phyloP scores from a whole-genome alignment of 1,140 invertebrate species.

The Medauroidea extradentata region DNA sequence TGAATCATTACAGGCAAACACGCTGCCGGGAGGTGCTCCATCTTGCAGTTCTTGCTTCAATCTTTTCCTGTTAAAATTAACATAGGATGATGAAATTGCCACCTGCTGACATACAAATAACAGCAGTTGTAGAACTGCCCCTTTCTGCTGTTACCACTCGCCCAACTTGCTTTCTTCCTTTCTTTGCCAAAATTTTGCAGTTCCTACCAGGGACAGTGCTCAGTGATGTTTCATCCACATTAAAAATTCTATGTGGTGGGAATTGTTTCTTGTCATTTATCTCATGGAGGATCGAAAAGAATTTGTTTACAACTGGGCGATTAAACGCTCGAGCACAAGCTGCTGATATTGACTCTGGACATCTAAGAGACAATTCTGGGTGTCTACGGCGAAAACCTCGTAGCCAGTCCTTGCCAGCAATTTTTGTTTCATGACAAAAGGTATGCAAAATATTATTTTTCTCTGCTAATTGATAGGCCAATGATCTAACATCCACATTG shows the following conservation, averaged over 20 bases:
- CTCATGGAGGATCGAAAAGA: slow-evolving; percentile 21
- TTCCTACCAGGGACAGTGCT: slow-evolving; percentile 28
- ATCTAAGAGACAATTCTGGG: slow-evolving; percentile 23
- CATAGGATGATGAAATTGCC: slow-evolving; percentile 32
- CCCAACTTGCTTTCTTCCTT: slow-evolving; percentile 29
- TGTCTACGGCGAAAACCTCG: slow-evolving; percentile 36
- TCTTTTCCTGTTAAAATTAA: slow-evolving; percentile 6
- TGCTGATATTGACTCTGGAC: slow-evolving; percentile 16
- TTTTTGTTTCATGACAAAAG: slow-evolving; percentile 5
- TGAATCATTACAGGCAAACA: slow-evolving; percentile 18
- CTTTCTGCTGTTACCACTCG: slow-evolving; percentile 23
- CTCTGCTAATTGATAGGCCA: background rate
- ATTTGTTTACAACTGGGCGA: slow-evolving; percentile 15
- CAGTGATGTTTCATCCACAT: slow-evolving; percentile 39
- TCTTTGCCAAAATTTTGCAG: slow-evolving; percentile 12
- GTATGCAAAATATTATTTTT: slow-evolving; percentile 3
- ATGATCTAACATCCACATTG: background rate
- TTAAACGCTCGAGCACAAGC: slow-evolving; percentile 26
- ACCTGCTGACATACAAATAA: slow-evolving; percentile 25
- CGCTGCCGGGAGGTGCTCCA: slow-evolving; percentile 22
- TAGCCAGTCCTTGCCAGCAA: slow-evolving; percentile 36
- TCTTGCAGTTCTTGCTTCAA: slow-evolving; percentile 21
- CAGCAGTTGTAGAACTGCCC: slow-evolving; percentile 25
- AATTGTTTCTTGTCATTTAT: slow-evolving; percentile 13
- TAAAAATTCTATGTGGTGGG: slow-evolving; percentile 30